These are phyloP conservation scores for Engystomops pustulosus DNA, from an alignment of 2,113 vertebrate species.

Conservation along the genomic window DNA sequence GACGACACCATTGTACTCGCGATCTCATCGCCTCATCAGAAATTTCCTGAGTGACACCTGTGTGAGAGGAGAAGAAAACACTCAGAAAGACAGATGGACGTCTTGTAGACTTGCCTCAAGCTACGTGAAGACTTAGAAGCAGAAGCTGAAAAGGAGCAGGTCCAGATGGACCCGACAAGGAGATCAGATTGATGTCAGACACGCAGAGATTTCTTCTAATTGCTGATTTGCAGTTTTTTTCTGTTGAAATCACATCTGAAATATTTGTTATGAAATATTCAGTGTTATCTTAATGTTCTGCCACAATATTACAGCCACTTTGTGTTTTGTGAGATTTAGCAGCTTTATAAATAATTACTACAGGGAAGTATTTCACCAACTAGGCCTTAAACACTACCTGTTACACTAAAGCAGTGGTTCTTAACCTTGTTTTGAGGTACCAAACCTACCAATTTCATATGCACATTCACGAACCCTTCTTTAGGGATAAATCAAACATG, in stretches of 20 bases:
- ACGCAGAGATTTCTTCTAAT: conserved; percentile 53
- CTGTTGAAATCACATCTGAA: not conserved
- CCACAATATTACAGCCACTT: not conserved
- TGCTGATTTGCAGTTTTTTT: conserved; percentile 45
- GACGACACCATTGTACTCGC: not conserved
- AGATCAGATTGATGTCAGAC: conserved; percentile 23
- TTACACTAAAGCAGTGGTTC: too few species aligned
- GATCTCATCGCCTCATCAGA: not conserved
- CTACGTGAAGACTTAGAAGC: not conserved
- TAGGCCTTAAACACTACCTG: too few species aligned
- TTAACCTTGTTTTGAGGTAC: too few species aligned
- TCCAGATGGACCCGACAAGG: conserved; percentile 5
- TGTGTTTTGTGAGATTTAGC: not conserved
- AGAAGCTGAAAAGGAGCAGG: not conserved
- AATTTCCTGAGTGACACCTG: not conserved
- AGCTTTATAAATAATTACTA: not conserved
- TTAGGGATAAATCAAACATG: too few species aligned
- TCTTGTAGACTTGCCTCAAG: conserved; percentile 28
- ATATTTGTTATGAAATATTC: conserved; percentile 18
- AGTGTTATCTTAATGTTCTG: not conserved
- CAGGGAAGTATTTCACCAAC: not conserved
- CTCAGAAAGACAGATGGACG: conserved; percentile 14
- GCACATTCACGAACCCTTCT: too few species aligned
- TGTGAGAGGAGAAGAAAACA: conserved; percentile 1
- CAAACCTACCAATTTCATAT: too few species aligned